These are phyloP conservation scores for Oryzias melastigma DNA, from an alignment of 2,113 vertebrate species.

Conservation along the genomic window DNA sequence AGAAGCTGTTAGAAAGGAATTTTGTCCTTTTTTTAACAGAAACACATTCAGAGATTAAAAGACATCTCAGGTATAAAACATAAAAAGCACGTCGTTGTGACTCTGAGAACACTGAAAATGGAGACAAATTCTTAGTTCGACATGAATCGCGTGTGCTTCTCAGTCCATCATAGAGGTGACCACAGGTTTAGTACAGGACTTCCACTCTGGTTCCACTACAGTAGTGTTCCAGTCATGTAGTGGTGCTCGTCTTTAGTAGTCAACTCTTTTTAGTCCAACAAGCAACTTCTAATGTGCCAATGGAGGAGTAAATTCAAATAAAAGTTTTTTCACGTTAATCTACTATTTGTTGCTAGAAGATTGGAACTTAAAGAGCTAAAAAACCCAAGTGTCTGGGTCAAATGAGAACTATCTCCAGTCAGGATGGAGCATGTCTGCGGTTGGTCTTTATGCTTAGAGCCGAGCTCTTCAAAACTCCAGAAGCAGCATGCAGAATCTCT, in stretches of 20 bases:
- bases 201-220: slow-evolving; percentile 18
- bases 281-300: no score
- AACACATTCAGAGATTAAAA: slow-evolving; percentile 57
- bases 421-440: no score
- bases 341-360: no score
- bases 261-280: no score
- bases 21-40: slow-evolving; percentile 18
- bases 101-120: slow-evolving; percentile 33
- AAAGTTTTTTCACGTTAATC: no score
- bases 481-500: not conserved
- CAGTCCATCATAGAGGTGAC: slow-evolving; percentile 57
- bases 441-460: no score
- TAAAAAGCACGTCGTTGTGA: slow-evolving; percentile 54
- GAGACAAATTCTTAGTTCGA: slow-evolving; percentile 19
- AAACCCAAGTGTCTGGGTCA: no score
- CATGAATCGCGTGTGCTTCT: slow-evolving; percentile 5
- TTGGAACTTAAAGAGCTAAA: no score
- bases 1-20: slow-evolving; percentile 23
- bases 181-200: slow-evolving; percentile 45
- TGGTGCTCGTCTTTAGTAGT: no score
- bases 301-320: no score
- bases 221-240: no score
- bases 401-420: no score
- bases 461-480: not conserved
- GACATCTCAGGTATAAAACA: slow-evolving; percentile 54